Base-by-base conservation (phyloP, 2,888 invertebrate species). In the Leucophenga montana region DNA sequence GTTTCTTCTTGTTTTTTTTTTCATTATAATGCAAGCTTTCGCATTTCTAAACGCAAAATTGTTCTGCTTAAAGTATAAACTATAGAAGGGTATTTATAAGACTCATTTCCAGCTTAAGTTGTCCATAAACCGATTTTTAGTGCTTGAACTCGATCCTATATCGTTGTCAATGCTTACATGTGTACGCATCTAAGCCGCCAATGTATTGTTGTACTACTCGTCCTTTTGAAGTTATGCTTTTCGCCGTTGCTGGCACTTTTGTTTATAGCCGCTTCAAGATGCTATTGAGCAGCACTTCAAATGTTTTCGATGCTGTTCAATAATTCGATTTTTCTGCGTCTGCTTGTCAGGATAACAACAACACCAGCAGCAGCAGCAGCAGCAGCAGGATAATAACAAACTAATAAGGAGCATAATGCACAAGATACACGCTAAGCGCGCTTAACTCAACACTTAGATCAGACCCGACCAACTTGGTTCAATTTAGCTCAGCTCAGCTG, bases 251-350 rank as follows among this genome's bases (percentile, higher is more conserved):
- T 54, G 44, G 54, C 66, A 66, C 69, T 56, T 33, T 13, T 16
- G 56, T 53, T 69, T 65, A 73, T 77, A 71, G 75, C 74, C 68
- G 72, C 71, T 73, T 69, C 71, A 73, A 71, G 78, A 75, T 73
- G 66, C 50, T 65, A 57, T 39, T 61, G 31, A 44, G 69, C 57
- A 71, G 50, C 67, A 67, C 72, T 62, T 77, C 73, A 82, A 83
- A 78, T 85, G 82, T 83, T 83, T 85, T 82, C 81, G 82, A 82
- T 82, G 85, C 82, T 82, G 83, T 82, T 82, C 82, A 82, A 82
- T 82, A 79, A 39, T 39, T 39, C 39, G 39, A 5, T 39, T 39
- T 11, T 39, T 3, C 39, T 8, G 11, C 39, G 39, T 39, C 11
- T 39, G 1, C 39, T 39, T 78, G n/a, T n/a, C n/a, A n/a, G n/a